Conservation (phyloP, 2,797 vertebrate species). For the Avahi laniger region DNA sequence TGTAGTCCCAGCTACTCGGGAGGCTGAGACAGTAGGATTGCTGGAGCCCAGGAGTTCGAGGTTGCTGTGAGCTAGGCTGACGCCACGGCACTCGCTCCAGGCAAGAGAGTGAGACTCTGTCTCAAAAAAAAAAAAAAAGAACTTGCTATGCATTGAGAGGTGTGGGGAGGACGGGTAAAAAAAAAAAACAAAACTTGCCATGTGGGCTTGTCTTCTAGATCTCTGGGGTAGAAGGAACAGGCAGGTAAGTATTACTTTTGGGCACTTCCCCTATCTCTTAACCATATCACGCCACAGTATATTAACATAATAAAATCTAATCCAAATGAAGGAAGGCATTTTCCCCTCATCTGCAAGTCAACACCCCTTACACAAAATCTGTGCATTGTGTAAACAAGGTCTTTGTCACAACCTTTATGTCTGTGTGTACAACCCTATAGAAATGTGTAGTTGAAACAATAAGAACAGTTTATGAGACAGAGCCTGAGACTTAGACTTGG, state of each 20-base stretch:
- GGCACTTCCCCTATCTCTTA: not conserved
- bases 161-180: too few relatives aligned
- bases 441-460: not conserved
- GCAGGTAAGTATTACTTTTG: not conserved
- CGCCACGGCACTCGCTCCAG: too few relatives aligned
- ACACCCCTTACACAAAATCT: not conserved
- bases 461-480: not conserved
- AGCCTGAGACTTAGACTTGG: not conserved
- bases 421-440: not conserved
- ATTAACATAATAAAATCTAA: not conserved
- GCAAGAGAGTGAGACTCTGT: too few relatives aligned
- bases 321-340: not conserved
- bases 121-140: too few relatives aligned
- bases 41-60: too few relatives aligned
- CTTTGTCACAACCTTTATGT: not conserved
- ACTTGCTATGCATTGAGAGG: too few relatives aligned
- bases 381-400: not conserved
- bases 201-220: not conserved
- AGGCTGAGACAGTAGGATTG: too few relatives aligned
- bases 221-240: not conserved
- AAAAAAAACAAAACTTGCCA: too few relatives aligned
- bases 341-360: not conserved
- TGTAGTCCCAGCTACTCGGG: too few relatives aligned
- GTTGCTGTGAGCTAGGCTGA: too few relatives aligned
- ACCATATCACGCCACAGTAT: not conserved